Base-by-base conservation (phyloP, 2,888 invertebrate species). In the Callyntrura sp. region DNA sequence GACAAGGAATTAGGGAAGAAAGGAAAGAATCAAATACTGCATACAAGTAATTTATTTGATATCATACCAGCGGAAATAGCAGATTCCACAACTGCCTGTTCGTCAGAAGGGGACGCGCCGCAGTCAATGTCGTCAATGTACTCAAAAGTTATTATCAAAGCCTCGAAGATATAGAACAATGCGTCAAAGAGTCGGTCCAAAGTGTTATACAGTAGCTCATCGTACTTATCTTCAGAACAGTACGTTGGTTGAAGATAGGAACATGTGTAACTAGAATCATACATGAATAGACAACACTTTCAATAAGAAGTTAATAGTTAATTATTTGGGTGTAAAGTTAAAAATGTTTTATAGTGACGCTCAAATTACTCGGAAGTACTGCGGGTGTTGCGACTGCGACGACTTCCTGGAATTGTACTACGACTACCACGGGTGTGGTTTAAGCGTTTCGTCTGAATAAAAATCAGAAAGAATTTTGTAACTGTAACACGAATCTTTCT, bases 161-260 rank as follows among this genome's bases (percentile, higher is more conserved):
- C 70, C 11, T 35, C 6, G 6, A 4, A 17, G 0, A 84, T 2
- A 20, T 70, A 70, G 35, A 55, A 35, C 8, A 20, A 11, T 0
- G 84, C 68, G 1, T 17, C 55, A 12, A n/a, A 70, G 6, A 84
- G 0, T 0, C 43, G 84, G 12, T 9, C n/a, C 35, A 55, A 5
- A 0, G 70, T 35, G n/a, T 84, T 84, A 70, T 70, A 84, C 1
- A 84, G 20, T 20, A 84, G 68, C 9, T 84, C 84, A 60, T 84
- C 70, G n/a, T 84, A 84, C 11, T 84, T 51, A 43, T 84, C 70
- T 8, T 57, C 70, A n/a, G 25, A n/a, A 55, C 84, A 84, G 51
- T 51, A 35, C 25, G 55, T 43, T 3, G 51, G 55, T 11, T 25
- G 23, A 0, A 84, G 55, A 45, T 14, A 17, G 57, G 68, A 9